Percentiles rank a stretch among this genome's conserved stretches.
Evolutionary conservation across 2,888 invertebrate species (phyloP).

Genomic region (Drosophila tanythrix): DNA sequence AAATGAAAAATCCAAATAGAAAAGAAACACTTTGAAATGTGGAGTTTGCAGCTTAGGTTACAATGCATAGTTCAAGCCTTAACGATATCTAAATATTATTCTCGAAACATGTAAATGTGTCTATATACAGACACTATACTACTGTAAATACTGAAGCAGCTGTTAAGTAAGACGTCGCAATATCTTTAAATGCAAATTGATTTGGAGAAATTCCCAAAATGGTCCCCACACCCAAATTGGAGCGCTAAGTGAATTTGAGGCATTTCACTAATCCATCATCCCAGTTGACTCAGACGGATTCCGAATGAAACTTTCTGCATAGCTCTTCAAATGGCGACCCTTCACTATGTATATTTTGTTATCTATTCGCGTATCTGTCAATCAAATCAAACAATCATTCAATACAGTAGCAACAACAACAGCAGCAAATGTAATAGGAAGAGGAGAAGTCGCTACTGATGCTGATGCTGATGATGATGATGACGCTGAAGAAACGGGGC

Average conservation of each 20-base stretch:
- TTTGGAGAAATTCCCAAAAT: conserved; percentile 26
- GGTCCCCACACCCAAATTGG: conserved; percentile 19
- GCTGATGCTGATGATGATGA: not conserved
- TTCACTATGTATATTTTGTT: conserved; percentile 11
- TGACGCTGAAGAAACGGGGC: conserved; percentile 40
- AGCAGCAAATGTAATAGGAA: conserved; percentile 12
- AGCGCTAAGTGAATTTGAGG: conserved; percentile 40
- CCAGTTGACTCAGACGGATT: conserved; percentile 23
- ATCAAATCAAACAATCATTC: conserved; percentile 61
- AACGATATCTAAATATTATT: too few species aligned
- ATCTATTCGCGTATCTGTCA: conserved; percentile 54
- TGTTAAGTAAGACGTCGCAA: not conserved
- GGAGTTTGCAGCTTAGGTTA: too few species aligned
- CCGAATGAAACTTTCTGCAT: conserved; percentile 50
- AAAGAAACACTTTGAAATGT: too few species aligned
- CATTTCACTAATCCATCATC: conserved; percentile 57
- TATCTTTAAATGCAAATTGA: not conserved
- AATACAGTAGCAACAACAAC: conserved; percentile 30
- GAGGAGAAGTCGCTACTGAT: not conserved
- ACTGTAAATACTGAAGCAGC: not conserved
- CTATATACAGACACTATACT: too few species aligned
- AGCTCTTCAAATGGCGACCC: conserved; percentile 13
- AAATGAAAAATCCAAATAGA: too few species aligned
- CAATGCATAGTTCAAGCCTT: too few species aligned
- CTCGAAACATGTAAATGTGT: too few species aligned